Conservation (phyloP, 2,888 invertebrate species). For the Cacoxenus indagator region DNA sequence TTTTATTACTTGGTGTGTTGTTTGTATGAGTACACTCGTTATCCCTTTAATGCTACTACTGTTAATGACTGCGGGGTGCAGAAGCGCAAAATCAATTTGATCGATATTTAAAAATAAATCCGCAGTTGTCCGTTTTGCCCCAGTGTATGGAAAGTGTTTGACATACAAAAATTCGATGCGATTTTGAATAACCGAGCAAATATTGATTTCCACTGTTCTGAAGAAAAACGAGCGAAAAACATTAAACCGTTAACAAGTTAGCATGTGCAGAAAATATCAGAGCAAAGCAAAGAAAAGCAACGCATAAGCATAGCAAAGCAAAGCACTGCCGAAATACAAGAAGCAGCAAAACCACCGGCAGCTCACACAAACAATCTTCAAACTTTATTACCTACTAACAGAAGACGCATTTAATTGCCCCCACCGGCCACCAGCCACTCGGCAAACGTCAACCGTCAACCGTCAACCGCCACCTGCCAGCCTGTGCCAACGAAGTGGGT, state of each 20-base stretch:
- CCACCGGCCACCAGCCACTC: not conserved
- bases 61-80: not conserved
- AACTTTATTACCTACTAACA: not conserved
- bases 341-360: not conserved
- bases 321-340: not conserved
- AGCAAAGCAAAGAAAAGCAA: not conserved
- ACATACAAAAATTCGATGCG: not conserved
- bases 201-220: not conserved
- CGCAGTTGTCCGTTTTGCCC: constrained; percentile 6
- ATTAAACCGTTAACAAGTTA: not conserved
- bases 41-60: too few relatives aligned
- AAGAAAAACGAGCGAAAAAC: not conserved
- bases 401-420: not conserved
- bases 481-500: not conserved
- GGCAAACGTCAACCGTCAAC: too few relatives aligned
- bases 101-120: constrained; percentile 21
- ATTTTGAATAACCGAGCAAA: constrained; percentile 2
- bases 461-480: not conserved
- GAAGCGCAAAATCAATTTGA: constrained; percentile 10
- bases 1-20: not conserved
- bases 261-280: not conserved
- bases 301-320: not conserved
- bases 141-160: constrained; percentile 4
- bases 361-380: not conserved
- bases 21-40: not conserved